A percentile compares a stretch with the other conserved stretches of the same genome.
These are phyloP conservation scores for Tetranychus cinnabarinus DNA, from an alignment of 1,140 invertebrate genomes.

Conservation along the genomic window DNA sequence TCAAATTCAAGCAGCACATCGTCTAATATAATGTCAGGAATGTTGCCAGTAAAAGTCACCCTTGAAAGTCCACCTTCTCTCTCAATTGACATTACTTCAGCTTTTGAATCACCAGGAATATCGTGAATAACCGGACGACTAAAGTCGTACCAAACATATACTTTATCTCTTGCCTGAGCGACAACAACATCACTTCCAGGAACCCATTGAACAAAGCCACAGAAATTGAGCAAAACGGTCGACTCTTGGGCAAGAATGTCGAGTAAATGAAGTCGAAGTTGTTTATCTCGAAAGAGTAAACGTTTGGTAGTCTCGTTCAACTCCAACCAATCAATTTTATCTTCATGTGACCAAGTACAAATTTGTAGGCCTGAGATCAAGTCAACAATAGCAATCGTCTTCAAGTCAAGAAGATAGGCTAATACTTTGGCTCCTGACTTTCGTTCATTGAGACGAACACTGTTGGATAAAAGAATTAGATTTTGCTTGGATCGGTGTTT, in stretches of 20 bases:
- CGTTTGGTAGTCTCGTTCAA: constrained; percentile 78
- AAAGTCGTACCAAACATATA: constrained; percentile 92
- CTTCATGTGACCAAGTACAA: constrained; percentile 62
- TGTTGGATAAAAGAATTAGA: constrained; percentile 11
- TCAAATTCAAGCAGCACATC: constrained; percentile 78
- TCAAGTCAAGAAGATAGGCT: constrained; percentile 83
- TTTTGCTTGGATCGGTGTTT: neutral
- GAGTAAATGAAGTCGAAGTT: constrained; percentile 24
- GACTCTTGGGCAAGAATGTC: constrained; percentile 2
- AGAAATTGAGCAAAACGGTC: neutral
- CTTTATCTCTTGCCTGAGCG: constrained; percentile 58
- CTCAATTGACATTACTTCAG: constrained; percentile 58
- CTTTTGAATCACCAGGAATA: constrained; percentile 20
- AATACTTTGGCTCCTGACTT: constrained; percentile 46
- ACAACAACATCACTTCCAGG: constrained; percentile 90
- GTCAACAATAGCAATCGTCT: constrained; percentile 55
- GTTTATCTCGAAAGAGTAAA: constrained; percentile 65
- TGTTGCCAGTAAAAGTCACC: constrained; percentile 41
- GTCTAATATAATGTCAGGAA: constrained; percentile 30
- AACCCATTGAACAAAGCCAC: constrained; percentile 43
- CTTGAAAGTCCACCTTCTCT: constrained; percentile 40
- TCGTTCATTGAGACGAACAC: constrained; percentile 76
- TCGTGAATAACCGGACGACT: constrained; percentile 37
- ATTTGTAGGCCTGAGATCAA: constrained; percentile 43
- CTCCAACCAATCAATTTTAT: constrained; percentile 89